Conservation (phyloP, 2,113 vertebrate genomes). For the Sphyrna mokarran region DNA sequence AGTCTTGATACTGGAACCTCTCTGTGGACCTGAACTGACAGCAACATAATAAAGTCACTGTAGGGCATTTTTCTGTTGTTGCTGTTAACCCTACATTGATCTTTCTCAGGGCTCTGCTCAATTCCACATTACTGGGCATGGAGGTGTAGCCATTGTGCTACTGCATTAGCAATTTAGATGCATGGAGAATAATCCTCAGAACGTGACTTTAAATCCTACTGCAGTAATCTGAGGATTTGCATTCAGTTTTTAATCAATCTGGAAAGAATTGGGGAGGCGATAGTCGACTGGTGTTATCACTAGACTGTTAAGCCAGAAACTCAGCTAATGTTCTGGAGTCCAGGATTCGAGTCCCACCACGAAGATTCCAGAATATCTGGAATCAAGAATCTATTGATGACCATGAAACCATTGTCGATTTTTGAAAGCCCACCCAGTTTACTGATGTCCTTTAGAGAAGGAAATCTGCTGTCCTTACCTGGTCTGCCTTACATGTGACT, state of each 20-base stretch:
- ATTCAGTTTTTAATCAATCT: neutral
- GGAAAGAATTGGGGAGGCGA: neutral
- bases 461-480: no score
- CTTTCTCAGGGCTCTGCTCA: neutral
- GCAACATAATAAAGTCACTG: neutral
- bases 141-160: neutral
- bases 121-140: neutral
- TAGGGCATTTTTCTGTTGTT: neutral
- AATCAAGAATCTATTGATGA: no score
- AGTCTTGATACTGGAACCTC: neutral
- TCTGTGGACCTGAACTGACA: neutral
- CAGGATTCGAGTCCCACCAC: no score
- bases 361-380: no score
- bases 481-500: no score
- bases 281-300: no score
- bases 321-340: no score
- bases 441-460: no score
- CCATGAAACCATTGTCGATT: no score
- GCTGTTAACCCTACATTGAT: neutral
- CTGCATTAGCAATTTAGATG: neutral
- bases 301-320: no score
- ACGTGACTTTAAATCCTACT: neutral
- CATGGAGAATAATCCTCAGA: neutral
- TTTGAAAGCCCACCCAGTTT: no score
- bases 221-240: neutral